A percentile compares a stretch with the other conserved stretches of the same genome.
Conservation (phyloP, 2,113 vertebrate species). For the Periophthalmodon schlosseri region DNA sequence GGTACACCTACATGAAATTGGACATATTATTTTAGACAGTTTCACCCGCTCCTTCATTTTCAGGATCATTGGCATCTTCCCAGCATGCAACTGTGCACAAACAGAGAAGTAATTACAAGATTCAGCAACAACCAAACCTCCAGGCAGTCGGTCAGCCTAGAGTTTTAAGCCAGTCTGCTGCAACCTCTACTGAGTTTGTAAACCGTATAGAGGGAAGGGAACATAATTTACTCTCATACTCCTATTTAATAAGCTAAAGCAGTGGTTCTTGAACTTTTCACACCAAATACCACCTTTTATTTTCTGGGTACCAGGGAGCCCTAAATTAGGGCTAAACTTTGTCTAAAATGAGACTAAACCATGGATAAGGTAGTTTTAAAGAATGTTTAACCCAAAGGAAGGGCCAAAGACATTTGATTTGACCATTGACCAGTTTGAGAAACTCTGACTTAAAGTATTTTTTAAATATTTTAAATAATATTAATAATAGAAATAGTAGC, state of each 20-base stretch:
- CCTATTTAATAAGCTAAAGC: background rate
- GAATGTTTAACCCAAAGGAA: too few species aligned
- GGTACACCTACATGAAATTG: background rate
- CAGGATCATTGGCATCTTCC: constrained; percentile 38
- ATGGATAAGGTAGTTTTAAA: too few species aligned
- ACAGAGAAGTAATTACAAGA: constrained; percentile 45
- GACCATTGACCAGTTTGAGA: too few species aligned
- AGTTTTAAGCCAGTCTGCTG: background rate
- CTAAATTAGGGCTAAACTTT: too few species aligned
- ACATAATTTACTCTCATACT: background rate
- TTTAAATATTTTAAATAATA: background rate
- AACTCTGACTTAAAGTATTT: background rate
- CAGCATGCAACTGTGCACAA: constrained; percentile 42
- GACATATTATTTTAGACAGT: constrained; percentile 3
- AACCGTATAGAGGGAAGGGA: background rate
- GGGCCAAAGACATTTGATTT: too few species aligned
- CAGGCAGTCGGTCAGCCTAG: background rate
- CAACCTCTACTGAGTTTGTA: background rate
- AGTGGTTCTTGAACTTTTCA: too few species aligned
- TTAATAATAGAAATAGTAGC: background rate
- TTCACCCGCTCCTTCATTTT: constrained; percentile 46
- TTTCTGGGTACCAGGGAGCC: too few species aligned
- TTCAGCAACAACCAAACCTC: constrained; percentile 20
- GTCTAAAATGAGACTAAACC: too few species aligned
- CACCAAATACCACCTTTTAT: too few species aligned